Evolutionary conservation across 2,888 invertebrate genomes (phyloP).

Genomic region (Sarcophaga caerulescens): DNA sequence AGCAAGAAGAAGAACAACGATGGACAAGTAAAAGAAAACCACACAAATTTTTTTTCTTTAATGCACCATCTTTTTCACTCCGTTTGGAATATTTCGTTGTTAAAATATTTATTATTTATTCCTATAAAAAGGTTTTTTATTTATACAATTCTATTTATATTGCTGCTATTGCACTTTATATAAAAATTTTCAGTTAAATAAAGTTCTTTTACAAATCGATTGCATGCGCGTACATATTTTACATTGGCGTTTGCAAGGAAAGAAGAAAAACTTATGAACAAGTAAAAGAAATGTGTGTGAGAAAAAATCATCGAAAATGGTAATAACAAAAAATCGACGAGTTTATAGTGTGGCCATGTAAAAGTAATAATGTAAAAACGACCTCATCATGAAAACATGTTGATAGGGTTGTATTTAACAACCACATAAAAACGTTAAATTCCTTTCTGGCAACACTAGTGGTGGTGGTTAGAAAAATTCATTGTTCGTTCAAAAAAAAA

Average conservation of each 20-base stretch:
- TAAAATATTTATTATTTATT: slow-evolving; percentile 4
- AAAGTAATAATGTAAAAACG: slow-evolving; percentile 40
- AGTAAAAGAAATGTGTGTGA: slow-evolving; percentile 42
- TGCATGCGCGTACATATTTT: slow-evolving; percentile 53
- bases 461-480: no score
- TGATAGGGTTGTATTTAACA: not conserved
- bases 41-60: slow-evolving; percentile 51
- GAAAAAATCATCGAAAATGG: slow-evolving; percentile 29
- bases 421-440: no score
- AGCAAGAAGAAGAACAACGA: slow-evolving; percentile 28
- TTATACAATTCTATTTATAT: slow-evolving; percentile 26
- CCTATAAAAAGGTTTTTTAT: not conserved
- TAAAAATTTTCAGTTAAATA: slow-evolving; percentile 20
- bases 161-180: slow-evolving; percentile 21
- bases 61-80: slow-evolving; percentile 50
- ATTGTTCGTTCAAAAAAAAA: no score
- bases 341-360: slow-evolving; percentile 22
- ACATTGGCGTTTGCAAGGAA: slow-evolving; percentile 59
- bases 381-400: not conserved
- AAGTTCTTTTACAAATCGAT: slow-evolving; percentile 44
- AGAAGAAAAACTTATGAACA: slow-evolving; percentile 66
- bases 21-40: slow-evolving; percentile 53
- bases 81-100: slow-evolving; percentile 35
- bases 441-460: no score
- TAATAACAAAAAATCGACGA: slow-evolving; percentile 39